Evolutionary conservation across 2,113 vertebrate genomes (phyloP).

Genomic region (Marcusenius ussheri): DNA sequence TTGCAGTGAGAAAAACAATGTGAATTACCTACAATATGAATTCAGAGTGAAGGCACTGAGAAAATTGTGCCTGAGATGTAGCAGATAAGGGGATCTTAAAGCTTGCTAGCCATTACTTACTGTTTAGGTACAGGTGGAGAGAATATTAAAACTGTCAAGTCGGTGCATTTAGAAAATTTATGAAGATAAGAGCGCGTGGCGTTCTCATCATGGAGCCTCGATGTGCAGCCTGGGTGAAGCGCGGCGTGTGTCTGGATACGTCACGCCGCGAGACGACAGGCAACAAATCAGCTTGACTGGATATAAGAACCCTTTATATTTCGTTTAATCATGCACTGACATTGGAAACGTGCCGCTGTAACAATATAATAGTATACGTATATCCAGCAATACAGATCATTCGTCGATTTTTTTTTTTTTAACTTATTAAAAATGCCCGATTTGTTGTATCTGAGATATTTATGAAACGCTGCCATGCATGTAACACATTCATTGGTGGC

Average conservation of each 20-base stretch:
- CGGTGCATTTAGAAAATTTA: slow-evolving; percentile 4
- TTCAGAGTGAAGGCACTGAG: not conserved
- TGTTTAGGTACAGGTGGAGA: slow-evolving; percentile 22
- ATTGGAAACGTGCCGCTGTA: not conserved
- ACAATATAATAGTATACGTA: not conserved
- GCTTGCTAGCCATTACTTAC: slow-evolving; percentile 12
- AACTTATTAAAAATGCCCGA: not conserved
- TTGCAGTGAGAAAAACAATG: not conserved
- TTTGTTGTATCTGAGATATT: not conserved
- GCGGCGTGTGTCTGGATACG: not conserved
- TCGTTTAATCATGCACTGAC: not conserved
- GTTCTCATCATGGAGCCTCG: not conserved
- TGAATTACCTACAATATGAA: not conserved
- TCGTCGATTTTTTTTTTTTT: not conserved
- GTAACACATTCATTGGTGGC: not conserved
- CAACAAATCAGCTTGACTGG: not conserved
- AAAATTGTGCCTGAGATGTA: not conserved
- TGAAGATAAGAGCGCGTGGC: not conserved
- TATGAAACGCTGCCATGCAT: not conserved
- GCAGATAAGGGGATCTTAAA: slow-evolving; percentile 2
- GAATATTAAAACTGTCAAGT: slow-evolving; percentile 20
- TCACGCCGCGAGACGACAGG: not conserved
- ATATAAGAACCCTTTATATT: not conserved
- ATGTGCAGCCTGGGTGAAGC: not conserved
- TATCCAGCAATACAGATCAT: not conserved